Percentiles rank a stretch among this genome's conserved stretches.
phyloP scores from a whole-genome alignment of 2,113 vertebrate species.

The Ctenodactylus gundi region DNA sequence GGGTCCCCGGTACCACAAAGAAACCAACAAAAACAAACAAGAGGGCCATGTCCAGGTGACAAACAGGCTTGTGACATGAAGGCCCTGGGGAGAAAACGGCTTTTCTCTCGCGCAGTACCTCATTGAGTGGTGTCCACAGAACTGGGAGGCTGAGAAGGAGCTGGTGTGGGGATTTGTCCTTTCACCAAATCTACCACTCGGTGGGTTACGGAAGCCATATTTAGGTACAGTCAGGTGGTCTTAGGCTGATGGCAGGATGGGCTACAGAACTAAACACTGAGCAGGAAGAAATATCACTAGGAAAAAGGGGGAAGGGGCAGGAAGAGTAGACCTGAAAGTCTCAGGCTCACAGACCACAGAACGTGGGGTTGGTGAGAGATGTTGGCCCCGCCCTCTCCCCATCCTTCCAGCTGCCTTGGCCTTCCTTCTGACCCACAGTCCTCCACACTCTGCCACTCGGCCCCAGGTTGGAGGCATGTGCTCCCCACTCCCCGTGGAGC shows the following conservation, averaged over 20 bases:
- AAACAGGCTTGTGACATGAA: neutral
- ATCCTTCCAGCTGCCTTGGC: neutral
- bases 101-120: neutral
- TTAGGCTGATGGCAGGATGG: neutral
- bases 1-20: too few species aligned
- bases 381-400: neutral
- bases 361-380: neutral
- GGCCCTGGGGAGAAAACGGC: slow-evolving; percentile 62
- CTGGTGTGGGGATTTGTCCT: neutral
- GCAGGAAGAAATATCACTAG: neutral
- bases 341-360: neutral
- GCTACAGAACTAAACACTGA: neutral
- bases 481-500: too few species aligned
- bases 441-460: neutral
- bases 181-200: neutral
- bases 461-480: neutral
- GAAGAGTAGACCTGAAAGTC: neutral
- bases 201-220: neutral
- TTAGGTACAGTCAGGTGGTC: neutral
- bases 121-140: too few species aligned
- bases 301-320: neutral
- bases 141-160: neutral
- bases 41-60: too few species aligned
- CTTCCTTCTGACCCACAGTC: neutral
- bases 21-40: too few species aligned